Evolutionary conservation across 2,113 vertebrate genomes (phyloP), one percentile per base, ranked within the genome.

Genomic region (Etia nguti): DNA sequence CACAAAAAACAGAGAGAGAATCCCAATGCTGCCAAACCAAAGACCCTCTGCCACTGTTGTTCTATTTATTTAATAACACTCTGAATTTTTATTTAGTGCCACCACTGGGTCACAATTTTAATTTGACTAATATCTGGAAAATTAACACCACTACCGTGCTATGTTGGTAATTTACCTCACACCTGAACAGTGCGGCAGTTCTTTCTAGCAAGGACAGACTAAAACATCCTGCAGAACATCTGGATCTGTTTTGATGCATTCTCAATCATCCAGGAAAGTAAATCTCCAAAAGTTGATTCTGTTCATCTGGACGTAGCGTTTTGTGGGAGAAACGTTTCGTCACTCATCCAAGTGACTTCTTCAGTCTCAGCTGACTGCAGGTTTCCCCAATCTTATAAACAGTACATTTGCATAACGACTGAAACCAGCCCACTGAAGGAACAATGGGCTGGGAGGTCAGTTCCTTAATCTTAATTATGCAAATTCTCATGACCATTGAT

Each of bases 141-240:
- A 77, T 29, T 20, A 20, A n/a, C 0, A 77, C 46, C 46, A 31
- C 43, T 2, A 12, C 15, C 0, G 4, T 31, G 24, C 16, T 26
- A 29, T 31, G 26, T 50, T 48, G 26, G 43, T 20, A 46, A 73
- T 26, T 46, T 10, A 46, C 26, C 26, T 46, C 68, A 73, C 22
- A 73, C 41, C 22, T 3, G 43, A 77, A 18, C 41, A 18, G 24
- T 29, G 43, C 22, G 29, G 24, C 24, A 5, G 22, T 50, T 75
- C 48, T 50, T 48, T 48, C 70, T 5, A 20, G 10, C 70, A 50
- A 6, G 46, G 0, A 48, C 68, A 75, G 22, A 48, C 38, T 48
- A 15, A 46, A 46, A 48, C 3, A 46, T 48, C 43, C 41, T 11
- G 68, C 41, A 29, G 70, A 48, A 50, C 43, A 50, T 75, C 6